These are phyloP conservation scores for Calephelis nemesis DNA, from an alignment of 1,140 invertebrate species.

Conservation along the genomic window DNA sequence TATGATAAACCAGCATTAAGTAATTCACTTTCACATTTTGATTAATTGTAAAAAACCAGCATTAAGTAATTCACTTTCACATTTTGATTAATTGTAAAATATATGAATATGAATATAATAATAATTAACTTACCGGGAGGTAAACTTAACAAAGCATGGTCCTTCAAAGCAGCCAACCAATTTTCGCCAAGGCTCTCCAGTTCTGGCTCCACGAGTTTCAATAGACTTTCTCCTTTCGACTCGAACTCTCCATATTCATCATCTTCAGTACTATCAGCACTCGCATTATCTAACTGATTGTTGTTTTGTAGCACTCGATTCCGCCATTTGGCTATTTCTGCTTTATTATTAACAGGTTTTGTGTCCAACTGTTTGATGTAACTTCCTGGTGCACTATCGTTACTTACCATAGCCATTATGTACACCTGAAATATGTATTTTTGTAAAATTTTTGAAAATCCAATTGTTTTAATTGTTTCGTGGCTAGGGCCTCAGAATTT, in stretches of 20 bases:
- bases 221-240: slow-evolving; percentile 88
- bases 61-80: too few relatives aligned
- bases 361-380: slow-evolving; percentile 73
- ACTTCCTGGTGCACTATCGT: slow-evolving; percentile 83
- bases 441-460: too few relatives aligned
- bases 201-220: slow-evolving; percentile 96
- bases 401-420: slow-evolving; percentile 94
- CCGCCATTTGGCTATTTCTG: slow-evolving; percentile 62
- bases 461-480: too few relatives aligned
- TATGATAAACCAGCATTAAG: too few relatives aligned
- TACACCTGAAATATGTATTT: slow-evolving; percentile 84
- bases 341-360: slow-evolving; percentile 56
- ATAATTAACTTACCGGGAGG: slow-evolving; percentile 84
- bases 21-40: background rate
- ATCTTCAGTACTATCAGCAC: slow-evolving; percentile 62
- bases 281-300: slow-evolving; percentile 56
- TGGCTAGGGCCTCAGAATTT: too few relatives aligned
- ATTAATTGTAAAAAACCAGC: too few relatives aligned
- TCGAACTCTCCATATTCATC: slow-evolving; percentile 87
- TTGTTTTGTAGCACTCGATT: slow-evolving; percentile 52
- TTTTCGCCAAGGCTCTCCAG: slow-evolving; percentile 93
- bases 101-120: background rate
- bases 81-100: background rate
- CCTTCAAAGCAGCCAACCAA: slow-evolving; percentile 96
- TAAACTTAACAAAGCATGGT: slow-evolving; percentile 96